A percentile compares a stretch with the other conserved stretches of the same genome.
These are phyloP conservation scores for Blastobasis adustella DNA, from an alignment of 2,888 invertebrate genomes.

Conservation along the genomic window DNA sequence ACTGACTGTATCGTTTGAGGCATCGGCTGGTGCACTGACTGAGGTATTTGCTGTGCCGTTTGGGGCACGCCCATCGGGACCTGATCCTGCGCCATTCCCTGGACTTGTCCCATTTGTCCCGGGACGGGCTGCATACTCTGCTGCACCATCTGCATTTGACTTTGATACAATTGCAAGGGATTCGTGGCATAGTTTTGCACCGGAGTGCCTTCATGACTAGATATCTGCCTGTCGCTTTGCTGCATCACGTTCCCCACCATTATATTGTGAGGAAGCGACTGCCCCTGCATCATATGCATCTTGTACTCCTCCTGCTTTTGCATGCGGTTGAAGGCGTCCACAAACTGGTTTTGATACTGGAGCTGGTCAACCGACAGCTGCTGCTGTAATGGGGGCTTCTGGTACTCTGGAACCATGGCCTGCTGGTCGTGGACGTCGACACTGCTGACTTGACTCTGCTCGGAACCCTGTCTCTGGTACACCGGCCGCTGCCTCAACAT, in stretches of 20 bases:
- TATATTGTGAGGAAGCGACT: slow-evolving; percentile 59
- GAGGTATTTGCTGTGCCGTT: neutral
- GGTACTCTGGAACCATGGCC: slow-evolving; percentile 39
- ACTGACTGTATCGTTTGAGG: slow-evolving; percentile 14
- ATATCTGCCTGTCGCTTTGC: slow-evolving; percentile 65
- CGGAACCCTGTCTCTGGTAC: slow-evolving; percentile 61
- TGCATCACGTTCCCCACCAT: slow-evolving; percentile 54
- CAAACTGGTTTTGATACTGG: slow-evolving; percentile 44
- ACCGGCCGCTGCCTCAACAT: slow-evolving; percentile 54
- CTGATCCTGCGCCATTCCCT: slow-evolving; percentile 38
- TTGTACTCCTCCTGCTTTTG: slow-evolving; percentile 46
- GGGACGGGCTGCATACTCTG: slow-evolving; percentile 30
- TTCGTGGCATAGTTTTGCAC: slow-evolving; percentile 65
- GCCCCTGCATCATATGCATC: slow-evolving; percentile 55
- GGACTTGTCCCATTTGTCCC: slow-evolving; percentile 29
- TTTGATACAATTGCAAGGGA: slow-evolving; percentile 64
- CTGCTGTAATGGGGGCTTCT: slow-evolving; percentile 44
- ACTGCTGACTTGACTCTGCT: slow-evolving; percentile 60
- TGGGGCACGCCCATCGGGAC: neutral
- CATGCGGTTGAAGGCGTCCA: slow-evolving; percentile 43
- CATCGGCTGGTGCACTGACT: slow-evolving; percentile 4
- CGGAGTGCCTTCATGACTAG: slow-evolving; percentile 70
- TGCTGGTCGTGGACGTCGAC: slow-evolving; percentile 51
- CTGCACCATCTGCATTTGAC: slow-evolving; percentile 40
- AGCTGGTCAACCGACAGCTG: slow-evolving; percentile 61